Base-by-base conservation (phyloP, 2,113 vertebrate species). In the Colaptes auratus region DNA sequence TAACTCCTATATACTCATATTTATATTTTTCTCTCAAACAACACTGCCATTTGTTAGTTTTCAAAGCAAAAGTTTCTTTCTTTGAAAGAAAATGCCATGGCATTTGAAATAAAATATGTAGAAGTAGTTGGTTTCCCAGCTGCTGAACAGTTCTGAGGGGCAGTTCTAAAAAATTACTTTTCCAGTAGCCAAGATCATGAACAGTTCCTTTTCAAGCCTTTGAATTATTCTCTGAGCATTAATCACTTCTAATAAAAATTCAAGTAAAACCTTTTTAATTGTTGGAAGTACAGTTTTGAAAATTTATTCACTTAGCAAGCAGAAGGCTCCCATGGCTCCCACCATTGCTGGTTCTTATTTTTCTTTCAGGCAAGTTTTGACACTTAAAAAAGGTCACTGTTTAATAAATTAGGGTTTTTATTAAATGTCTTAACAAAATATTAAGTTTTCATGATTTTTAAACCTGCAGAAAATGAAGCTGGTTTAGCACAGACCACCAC, bases 371-470 rank as follows among this genome's bases (percentile, higher is more conserved):
- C 27, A 44, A 53, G 5, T 55, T 91, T 92, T 86, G 92, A 90
- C 73, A 66, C 74, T 94, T 95, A 31, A 81, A 86, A 84, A 91
- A 16, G 52, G 6, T 30, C 21, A 30, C 71, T 93, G 90, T 88
- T 94, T 88, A 96, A 96, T 86, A 92, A 95, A 95, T 95, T 61
- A 89, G 56, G 5, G 30, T 74, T 95, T 95, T 95, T 88, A 94
- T 92, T 95, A 89, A 92, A 89, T 81, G 65, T 27, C 55, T 93
- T 93, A 90, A 84, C 55, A 83, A 90, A 95, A 89, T 24, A 55
- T 8, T 93, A 85, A 59, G 27, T 59, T 88, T 91, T 89, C 63
- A 18, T 94, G 59, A 74, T 93, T 96, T 95, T 88, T 91, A 86
- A 95, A 77, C 61, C 55, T 86, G 63, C 0, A 10, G 81, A 59